Evolutionary conservation across 2,888 invertebrate genomes (phyloP).

Genomic region (Eupithecia subfuscata): DNA sequence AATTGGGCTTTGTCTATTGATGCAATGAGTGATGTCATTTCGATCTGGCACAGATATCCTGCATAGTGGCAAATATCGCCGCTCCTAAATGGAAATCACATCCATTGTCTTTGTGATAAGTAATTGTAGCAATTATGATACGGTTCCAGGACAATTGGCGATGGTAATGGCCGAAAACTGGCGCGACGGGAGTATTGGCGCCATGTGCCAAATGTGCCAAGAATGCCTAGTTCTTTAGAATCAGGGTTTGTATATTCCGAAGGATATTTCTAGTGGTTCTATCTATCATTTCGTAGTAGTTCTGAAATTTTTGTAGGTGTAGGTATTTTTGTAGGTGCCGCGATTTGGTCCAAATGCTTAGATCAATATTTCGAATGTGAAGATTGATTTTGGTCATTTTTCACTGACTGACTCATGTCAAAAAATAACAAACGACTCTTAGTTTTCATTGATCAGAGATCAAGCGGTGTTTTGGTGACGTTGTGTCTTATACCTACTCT

Average conservation of each 20-base stretch:
- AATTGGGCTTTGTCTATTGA: conserved; percentile 47
- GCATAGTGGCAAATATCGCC: conserved; percentile 59
- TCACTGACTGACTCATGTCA: not conserved
- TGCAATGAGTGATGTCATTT: conserved; percentile 68
- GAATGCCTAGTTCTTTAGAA: not conserved
- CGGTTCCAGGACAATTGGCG: conserved; percentile 37
- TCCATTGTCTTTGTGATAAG: conserved; percentile 66
- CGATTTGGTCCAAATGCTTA: no score
- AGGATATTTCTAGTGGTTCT: no score
- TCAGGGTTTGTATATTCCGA: not conserved
- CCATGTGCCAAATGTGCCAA: conserved; percentile 11
- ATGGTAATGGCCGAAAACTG: conserved; percentile 38
- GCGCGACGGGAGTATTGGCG: conserved; percentile 30
- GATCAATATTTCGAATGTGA: no score
- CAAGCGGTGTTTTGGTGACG: not conserved
- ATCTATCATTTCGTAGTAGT: no score
- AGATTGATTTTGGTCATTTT: no score
- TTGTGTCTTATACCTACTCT: not conserved
- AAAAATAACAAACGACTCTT: not conserved
- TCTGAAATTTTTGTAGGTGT: no score
- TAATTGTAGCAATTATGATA: conserved; percentile 66
- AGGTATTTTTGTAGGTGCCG: no score
- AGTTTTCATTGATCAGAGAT: not conserved
- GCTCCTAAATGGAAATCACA: conserved; percentile 56
- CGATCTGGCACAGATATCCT: conserved; percentile 28